These are phyloP conservation scores for Nephrocerus scutellatus DNA, from an alignment of 2,888 invertebrate species.

Conservation along the genomic window DNA sequence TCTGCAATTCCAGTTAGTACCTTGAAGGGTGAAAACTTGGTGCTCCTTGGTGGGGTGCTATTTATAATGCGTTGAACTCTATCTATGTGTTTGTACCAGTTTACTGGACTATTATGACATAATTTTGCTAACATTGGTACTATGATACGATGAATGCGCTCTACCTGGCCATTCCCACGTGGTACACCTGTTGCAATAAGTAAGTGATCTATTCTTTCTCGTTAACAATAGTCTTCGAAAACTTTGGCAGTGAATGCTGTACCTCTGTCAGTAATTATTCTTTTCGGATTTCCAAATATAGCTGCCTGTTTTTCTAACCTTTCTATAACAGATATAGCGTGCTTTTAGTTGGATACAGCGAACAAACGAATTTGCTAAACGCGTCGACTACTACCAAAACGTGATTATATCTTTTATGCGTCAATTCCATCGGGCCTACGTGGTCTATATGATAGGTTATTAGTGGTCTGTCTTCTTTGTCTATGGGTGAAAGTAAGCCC, in stretches of 20 bases:
- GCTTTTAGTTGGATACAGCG: slow-evolving; percentile 32
- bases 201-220: slow-evolving; percentile 28
- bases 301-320: slow-evolving; percentile 22
- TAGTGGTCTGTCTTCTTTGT: slow-evolving; percentile 5
- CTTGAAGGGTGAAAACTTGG: slow-evolving; percentile 1
- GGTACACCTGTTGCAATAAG: slow-evolving; percentile 30
- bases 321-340: slow-evolving; percentile 29
- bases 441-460: slow-evolving; percentile 37
- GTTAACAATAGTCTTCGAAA: slow-evolving; percentile 34
- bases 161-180: slow-evolving; percentile 37
- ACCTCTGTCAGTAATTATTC: slow-evolving; percentile 39
- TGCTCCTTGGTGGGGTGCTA: slow-evolving; percentile 1
- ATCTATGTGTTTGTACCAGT: slow-evolving; percentile 23
- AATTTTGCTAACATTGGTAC: slow-evolving; percentile 37
- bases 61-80: slow-evolving; percentile 22
- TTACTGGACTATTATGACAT: slow-evolving; percentile 28
- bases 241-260: slow-evolving; percentile 36
- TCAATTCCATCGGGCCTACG: slow-evolving; percentile 32
- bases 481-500: slow-evolving; percentile 21
- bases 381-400: slow-evolving; percentile 35
- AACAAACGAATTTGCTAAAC: slow-evolving; percentile 38
- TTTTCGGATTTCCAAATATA: slow-evolving; percentile 23
- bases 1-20: too few species aligned
- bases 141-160: slow-evolving; percentile 32
- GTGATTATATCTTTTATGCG: slow-evolving; percentile 34